Percentiles rank a stretch among this genome's conserved stretches.
These are phyloP conservation scores for Leptocoma aspasia DNA, from an alignment of 2,113 vertebrate genomes.

Conservation along the genomic window DNA sequence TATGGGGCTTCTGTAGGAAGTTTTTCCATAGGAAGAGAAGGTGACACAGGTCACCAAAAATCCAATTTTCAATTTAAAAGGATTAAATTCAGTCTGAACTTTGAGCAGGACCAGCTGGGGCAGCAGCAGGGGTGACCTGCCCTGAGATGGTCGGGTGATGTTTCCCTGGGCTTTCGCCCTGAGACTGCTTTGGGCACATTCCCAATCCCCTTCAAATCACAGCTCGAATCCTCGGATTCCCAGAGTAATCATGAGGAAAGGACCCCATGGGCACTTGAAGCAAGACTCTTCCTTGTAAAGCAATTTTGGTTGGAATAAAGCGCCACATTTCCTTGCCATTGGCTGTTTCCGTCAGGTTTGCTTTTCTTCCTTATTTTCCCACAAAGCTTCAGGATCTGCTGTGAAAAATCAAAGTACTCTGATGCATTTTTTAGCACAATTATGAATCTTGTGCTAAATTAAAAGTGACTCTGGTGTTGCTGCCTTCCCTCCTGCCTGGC, in stretches of 20 bases:
- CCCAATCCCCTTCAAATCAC: neutral
- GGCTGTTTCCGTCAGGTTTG: neutral
- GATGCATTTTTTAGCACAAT: slow-evolving; percentile 3
- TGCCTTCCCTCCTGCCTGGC: slow-evolving; percentile 6
- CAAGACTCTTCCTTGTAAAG: neutral
- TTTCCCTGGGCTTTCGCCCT: neutral
- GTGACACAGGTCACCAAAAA: neutral
- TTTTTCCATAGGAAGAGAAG: neutral
- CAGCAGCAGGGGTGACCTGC: neutral
- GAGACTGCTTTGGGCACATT: neutral
- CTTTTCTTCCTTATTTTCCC: neutral
- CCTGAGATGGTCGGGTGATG: neutral
- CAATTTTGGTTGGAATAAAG: neutral
- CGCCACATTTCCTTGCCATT: neutral
- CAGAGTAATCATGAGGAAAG: neutral
- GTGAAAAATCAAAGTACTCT: neutral
- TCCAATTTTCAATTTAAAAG: neutral
- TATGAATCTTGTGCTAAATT: neutral
- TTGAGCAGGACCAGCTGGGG: neutral
- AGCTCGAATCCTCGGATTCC: neutral
- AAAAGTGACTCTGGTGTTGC: neutral
- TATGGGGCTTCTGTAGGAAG: neutral
- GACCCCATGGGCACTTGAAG: neutral
- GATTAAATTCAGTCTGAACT: neutral
- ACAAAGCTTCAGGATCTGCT: neutral